Evolutionary conservation across 2,888 invertebrate species (phyloP), one percentile per base, ranked within the genome.

Genomic region (Argyresthia goedartella): DNA sequence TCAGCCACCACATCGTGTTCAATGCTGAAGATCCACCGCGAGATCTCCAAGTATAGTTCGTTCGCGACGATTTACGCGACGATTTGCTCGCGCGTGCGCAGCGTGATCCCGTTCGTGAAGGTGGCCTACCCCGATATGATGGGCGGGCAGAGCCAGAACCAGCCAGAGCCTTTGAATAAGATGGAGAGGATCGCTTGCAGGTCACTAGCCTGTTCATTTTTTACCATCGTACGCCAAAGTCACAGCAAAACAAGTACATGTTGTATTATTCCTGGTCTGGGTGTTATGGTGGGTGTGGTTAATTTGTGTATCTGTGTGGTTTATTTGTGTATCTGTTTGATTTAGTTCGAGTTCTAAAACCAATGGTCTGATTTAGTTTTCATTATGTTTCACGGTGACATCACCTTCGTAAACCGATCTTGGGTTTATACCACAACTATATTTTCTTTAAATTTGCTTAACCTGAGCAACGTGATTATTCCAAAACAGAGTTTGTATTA

Each of bases 81-180:
- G 8, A 79, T 91, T 55, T 87, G 90, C 0, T 89, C 89, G 42
- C 76, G 84, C 57, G 89, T 90, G 4, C 81, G 74, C 52, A 91
- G 91, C 64, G 89, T 93, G 11, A 89, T 91, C 55, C 89, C 90
- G 7, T 93, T 93, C 71, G 89, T 91, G 36, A 93, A 93, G 75
- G 88, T 93, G 6, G 92, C 93, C 0, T 93, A 92, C 70, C 94
- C 94, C 14, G 94, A 94, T 62, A 80, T 93, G 76, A 81, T 88
- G 59, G 91, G 91, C 0, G 90, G 88, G 0, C 78, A 88, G 51
- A 81, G 89, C 15, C 68, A 76, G 0, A 82, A 79, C 48, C 73
- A 77, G n/a, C 84, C 89, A 0, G 92, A 93, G 64, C 89, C 90
- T 1, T 72, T 93, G 14, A 89, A 91, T 59, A 78, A 81, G 62